These are phyloP conservation scores for Rhagium mordax DNA, from an alignment of 2,888 invertebrate species.

Conservation along the genomic window DNA sequence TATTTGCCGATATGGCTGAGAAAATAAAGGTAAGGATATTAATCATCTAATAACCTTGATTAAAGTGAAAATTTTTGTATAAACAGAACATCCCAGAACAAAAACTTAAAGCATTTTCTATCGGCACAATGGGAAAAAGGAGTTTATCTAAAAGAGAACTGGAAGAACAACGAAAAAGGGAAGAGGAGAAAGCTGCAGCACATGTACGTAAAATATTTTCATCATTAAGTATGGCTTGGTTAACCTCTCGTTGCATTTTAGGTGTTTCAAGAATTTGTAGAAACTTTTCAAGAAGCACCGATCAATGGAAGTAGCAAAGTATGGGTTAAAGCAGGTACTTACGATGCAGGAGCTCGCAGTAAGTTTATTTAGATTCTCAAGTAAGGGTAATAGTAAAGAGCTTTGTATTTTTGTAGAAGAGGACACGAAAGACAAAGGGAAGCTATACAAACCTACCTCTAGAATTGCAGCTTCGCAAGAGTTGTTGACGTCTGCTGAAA, in stretches of 20 bases:
- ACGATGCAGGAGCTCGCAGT: conserved; percentile 95
- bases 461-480: conserved; percentile 75
- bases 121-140: conserved; percentile 82
- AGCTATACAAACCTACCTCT: conserved; percentile 93
- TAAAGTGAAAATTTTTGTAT: background rate
- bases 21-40: conserved; percentile 50
- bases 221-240: background rate
- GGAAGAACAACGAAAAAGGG: conserved; percentile 89
- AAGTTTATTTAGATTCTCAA: conserved; percentile 65
- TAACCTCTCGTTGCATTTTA: conserved; percentile 60
- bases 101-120: conserved; percentile 83
- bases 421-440: conserved; percentile 90
- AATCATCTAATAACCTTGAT: background rate
- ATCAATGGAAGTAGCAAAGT: conserved; percentile 83
- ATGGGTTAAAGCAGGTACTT: conserved; percentile 98
- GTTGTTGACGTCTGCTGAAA: conserved; percentile 75
- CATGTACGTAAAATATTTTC: conserved; percentile 75
- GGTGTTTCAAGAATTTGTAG: conserved; percentile 98
- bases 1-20: conserved; percentile 44
- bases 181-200: conserved; percentile 92
- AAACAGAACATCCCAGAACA: conserved; percentile 74
- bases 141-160: conserved; percentile 86
- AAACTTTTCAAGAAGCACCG: conserved; percentile 93
- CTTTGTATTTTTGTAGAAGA: conserved; percentile 75
- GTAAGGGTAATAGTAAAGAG: background rate